Base-by-base conservation (phyloP, 2,113 vertebrate genomes). In the Argyrosomus japonicus region DNA sequence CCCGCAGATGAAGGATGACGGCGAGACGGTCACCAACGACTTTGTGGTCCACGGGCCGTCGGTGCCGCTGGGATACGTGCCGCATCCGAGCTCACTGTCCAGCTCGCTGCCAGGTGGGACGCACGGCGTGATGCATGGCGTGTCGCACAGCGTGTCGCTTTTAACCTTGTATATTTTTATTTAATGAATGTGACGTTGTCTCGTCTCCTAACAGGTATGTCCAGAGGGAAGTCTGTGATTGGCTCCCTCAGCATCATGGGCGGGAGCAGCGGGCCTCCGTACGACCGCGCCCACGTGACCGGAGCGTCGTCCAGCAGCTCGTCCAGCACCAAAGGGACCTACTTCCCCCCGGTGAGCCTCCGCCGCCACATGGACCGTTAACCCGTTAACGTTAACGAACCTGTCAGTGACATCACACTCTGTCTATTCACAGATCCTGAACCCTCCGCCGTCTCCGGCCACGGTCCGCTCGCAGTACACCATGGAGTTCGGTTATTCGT, bases 271-370 rank as follows among this genome's bases (percentile, higher is more conserved):
- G 98, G 98, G 0, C 98, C 97, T 0, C 98, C 97, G 1, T 99
- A 99, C 10, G 98, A 99, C 88, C 95, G 98, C 1, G 97, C 98
- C 53, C 98, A 99, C 15, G 97, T 99, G 61, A 99, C 98, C 0
- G 98, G 98, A 45, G 98, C 98, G 0, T 99, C 98, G 1, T 99
- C 98, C 84, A 99, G 97, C 92, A 99, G 98, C 92, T 99, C 98
- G 23, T 99, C 98, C 83, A 99, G 97, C 91, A 99, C 97, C 88
- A 99, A 99, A 94, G 98, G 98, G 87, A 96, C 97, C 40, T 98
- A 98, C 91, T 99, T 99, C 85, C 98, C 98, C 73, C 96, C 97
- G 79, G 98, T 99, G 72, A 91, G 92, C 13, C 1, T 25, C n/a
- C 5, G 36, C 36, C 36, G 6, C 36, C 36, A 8, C 36, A 8